Base-by-base conservation (phyloP, 2,797 vertebrate genomes). In the Alcedo quadribrachys region DNA sequence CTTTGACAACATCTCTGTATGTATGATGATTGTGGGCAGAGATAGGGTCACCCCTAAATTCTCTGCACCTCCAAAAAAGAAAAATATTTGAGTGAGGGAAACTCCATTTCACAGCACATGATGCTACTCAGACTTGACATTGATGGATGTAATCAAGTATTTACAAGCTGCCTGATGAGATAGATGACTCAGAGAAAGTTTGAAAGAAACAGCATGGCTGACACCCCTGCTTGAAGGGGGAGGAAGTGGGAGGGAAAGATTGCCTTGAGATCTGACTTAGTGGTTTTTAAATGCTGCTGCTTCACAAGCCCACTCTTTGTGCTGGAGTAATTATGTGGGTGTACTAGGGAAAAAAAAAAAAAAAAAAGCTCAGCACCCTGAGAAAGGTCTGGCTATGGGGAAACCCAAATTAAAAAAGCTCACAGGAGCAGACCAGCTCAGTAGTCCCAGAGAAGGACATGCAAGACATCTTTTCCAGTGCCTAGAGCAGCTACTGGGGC, bases 251-350 rank as follows among this genome's bases (percentile, higher is more conserved):
- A 96, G 92, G 96, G 87, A 96, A 96, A 96, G 94, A 94, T 96
- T 97, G 96, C 95, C 93, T 97, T 94, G 92, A 97, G 96, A 97
- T 96, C 95, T 96, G 96, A 94, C 93, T 96, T 96, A 97, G 95
- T 94, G 89, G 89, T 96, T 97, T 97, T 96, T 94, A 97, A 97
- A 92, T 92, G 96, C 95, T 97, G 94, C 96, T 95, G 84, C 95
- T 97, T 97, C 90, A 93, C 91, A 95, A 97, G 93, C 97, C 97
- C 94, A 97, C 96, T 97, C 92, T 94, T 95, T 95, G 95, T 96
- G 93, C 96, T 96, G 94, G 93, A 97, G 96, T 97, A 96, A 97
- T 96, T 96, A 96, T 97, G 97, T 95, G 94, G 97, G 96, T 96
- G 96, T 97, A 96, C 92, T 55, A 96, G 91, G 89, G 50, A 87